Percentiles rank a stretch among this genome's conserved stretches.
Conservation (phyloP, 1,140 invertebrate species). For the Bradysia coprophila region DNA sequence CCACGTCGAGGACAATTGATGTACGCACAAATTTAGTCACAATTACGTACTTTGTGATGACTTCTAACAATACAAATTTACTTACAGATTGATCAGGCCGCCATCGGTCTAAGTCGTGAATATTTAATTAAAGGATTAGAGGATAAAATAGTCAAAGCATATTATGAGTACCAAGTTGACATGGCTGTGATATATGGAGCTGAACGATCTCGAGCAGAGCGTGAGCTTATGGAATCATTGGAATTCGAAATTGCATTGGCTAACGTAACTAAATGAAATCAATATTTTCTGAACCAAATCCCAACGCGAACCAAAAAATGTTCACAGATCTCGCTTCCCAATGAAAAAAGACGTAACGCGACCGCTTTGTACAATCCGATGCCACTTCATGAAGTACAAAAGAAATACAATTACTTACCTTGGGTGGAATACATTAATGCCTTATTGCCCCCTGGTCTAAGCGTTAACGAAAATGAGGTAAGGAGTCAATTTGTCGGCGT, state of each 20-base stretch:
- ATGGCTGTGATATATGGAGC: conserved; percentile 78
- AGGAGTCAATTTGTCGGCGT: too few species aligned
- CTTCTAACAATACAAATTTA: background rate
- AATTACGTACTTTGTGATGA: background rate
- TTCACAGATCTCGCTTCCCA: conserved; percentile 69
- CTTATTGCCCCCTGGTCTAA: conserved; percentile 37
- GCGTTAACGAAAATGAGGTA: conserved; percentile 47
- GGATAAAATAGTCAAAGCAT: conserved; percentile 59
- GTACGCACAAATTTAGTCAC: conserved; percentile 34
- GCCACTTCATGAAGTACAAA: conserved; percentile 53
- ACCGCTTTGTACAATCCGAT: conserved; percentile 83
- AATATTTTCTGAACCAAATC: conserved; percentile 8
- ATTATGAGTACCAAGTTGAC: conserved; percentile 71
- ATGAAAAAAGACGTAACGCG: conserved; percentile 79
- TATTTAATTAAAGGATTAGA: conserved; percentile 70
- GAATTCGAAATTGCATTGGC: conserved; percentile 84
- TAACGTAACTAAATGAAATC: too few species aligned
- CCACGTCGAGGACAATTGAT: conserved; percentile 65
- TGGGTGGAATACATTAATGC: conserved; percentile 56
- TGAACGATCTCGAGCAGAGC: conserved; percentile 40
- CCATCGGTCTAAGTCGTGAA: conserved; percentile 71
- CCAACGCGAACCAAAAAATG: too few species aligned
- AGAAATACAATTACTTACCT: conserved; percentile 37
- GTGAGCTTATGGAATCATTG: conserved; percentile 64
- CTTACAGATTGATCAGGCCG: conserved; percentile 74